Evolutionary conservation across 2,797 vertebrate genomes (phyloP).

Genomic region (Gephyroberyx darwinii): DNA sequence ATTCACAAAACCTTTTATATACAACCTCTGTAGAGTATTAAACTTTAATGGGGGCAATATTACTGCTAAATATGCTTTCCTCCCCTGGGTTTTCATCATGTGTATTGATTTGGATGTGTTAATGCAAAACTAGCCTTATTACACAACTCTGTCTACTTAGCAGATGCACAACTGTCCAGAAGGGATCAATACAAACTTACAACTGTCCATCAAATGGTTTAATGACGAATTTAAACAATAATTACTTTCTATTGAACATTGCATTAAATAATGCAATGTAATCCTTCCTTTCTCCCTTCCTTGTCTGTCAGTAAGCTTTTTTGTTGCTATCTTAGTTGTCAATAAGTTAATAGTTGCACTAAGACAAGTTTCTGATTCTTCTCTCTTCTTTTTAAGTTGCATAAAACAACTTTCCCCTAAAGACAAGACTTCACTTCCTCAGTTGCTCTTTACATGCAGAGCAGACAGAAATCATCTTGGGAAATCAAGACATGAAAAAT

Average conservation of each 20-base stretch:
- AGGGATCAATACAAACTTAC: constrained; percentile 10
- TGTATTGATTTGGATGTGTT: constrained; percentile 51
- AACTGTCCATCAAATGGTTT: constrained; percentile 4
- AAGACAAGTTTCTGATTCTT: not conserved
- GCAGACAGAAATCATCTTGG: not conserved
- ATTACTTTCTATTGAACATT: constrained; percentile 7
- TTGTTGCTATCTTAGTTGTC: not conserved
- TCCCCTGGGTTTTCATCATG: constrained; percentile 44
- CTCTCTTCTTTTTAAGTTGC: not conserved
- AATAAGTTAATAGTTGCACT: not conserved
- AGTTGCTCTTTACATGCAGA: constrained; percentile 11
- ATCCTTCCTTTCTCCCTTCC: not conserved
- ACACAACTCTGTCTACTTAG: constrained; percentile 18
- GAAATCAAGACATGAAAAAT: not conserved
- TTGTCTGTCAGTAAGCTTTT: not conserved
- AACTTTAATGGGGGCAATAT: constrained; percentile 35
- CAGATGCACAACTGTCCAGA: not conserved
- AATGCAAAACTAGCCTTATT: constrained; percentile 35
- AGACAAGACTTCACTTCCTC: not conserved
- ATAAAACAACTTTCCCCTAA: not conserved
- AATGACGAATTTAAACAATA: not conserved
- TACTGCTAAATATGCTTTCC: constrained; percentile 26
- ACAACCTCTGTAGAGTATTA: constrained; percentile 22
- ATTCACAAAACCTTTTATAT: constrained; percentile 32
- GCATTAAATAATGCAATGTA: too few species aligned